A percentile compares a stretch with the other conserved stretches of the same genome.
These are phyloP conservation scores for Zalophus californianus DNA, from an alignment of 2,797 vertebrate genomes.

Conservation along the genomic window DNA sequence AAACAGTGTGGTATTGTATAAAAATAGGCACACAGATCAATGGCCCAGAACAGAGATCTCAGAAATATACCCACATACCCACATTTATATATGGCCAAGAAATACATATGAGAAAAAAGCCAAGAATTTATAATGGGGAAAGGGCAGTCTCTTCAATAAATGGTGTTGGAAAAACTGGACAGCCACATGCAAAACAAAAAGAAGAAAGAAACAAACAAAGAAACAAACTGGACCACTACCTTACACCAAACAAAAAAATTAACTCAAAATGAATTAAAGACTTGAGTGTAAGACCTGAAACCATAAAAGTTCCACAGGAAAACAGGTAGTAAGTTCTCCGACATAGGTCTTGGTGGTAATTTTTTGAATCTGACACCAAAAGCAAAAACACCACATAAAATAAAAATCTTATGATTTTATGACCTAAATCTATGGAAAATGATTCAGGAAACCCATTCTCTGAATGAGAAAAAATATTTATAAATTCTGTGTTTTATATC, in stretches of 20 bases:
- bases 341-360: background rate
- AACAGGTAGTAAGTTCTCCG: background rate
- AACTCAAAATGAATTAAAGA: background rate
- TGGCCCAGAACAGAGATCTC: background rate
- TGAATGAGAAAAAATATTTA: background rate
- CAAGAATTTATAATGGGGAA: background rate
- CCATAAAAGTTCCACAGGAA: background rate
- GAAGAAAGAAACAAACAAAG: rapidly evolving
- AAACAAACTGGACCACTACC: background rate
- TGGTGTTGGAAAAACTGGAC: background rate
- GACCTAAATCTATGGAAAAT: background rate
- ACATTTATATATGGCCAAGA: background rate
- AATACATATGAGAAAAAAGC: background rate
- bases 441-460: background rate
- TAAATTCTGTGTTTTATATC: background rate
- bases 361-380: background rate
- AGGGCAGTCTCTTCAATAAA: background rate
- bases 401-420: background rate
- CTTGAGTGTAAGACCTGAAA: background rate
- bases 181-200: background rate
- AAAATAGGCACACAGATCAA: background rate
- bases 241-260: background rate
- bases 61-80: background rate
- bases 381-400: background rate
- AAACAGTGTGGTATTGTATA: background rate